These are phyloP conservation scores for Mustela nigripes DNA, from an alignment of 2,113 vertebrate genomes.

Conservation along the genomic window DNA sequence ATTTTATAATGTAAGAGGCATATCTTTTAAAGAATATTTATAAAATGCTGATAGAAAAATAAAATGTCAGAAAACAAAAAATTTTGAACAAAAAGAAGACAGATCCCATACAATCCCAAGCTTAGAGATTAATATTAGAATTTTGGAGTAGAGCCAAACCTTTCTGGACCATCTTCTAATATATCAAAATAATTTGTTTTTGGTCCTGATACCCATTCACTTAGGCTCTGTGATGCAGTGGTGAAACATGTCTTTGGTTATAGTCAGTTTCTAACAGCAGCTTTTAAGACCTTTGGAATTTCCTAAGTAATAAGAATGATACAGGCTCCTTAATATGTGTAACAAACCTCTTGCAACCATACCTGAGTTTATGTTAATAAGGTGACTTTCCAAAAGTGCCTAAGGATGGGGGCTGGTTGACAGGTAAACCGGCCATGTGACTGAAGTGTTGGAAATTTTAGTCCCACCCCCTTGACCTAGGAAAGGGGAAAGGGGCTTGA, in stretches of 20 bases:
- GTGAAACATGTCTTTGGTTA: not conserved
- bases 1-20: not conserved
- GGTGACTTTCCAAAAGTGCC: not conserved
- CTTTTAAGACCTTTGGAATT: not conserved
- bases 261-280: not conserved
- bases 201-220: not conserved
- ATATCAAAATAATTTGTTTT: not conserved
- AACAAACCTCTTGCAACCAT: not conserved
- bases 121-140: not conserved
- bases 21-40: not conserved
- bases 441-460: not conserved
- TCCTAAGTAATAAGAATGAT: not conserved
- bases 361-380: not conserved
- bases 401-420: not conserved
- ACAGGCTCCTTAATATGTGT: not conserved
- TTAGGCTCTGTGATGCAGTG: not conserved
- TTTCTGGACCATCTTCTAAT: not conserved
- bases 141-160: not conserved
- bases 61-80: constrained; percentile 1
- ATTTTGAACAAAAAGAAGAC: not conserved
- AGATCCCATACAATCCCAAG: not conserved
- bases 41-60: not conserved
- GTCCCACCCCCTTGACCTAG: not conserved
- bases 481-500: not conserved
- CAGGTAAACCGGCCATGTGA: not conserved